These are phyloP conservation scores for Macrobrachium rosenbergii DNA, from an alignment of 1,140 invertebrate species.

Conservation along the genomic window DNA sequence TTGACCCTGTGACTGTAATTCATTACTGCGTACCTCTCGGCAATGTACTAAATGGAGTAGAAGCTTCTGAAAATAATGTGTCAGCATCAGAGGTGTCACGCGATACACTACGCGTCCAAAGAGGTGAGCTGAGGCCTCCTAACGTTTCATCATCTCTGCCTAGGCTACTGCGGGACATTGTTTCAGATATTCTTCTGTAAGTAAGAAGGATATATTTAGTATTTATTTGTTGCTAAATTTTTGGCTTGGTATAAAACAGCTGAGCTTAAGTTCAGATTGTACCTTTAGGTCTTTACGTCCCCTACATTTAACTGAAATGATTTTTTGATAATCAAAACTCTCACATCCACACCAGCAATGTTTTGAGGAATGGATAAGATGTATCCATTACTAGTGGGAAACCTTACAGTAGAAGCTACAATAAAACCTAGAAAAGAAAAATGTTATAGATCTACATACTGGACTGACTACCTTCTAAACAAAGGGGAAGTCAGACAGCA, in stretches of 20 bases:
- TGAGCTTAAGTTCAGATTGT: too few relatives aligned
- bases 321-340: too few relatives aligned
- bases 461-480: too few relatives aligned
- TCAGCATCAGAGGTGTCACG: conserved; percentile 62
- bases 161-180: conserved; percentile 50
- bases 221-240: neutral
- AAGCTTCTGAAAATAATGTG: conserved; percentile 58
- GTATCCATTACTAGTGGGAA: conserved; percentile 2
- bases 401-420: neutral
- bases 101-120: conserved; percentile 58
- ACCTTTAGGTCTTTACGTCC: too few relatives aligned
- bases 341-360: too few relatives aligned
- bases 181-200: conserved; percentile 46
- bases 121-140: conserved; percentile 43
- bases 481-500: too few relatives aligned
- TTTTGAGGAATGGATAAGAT: too few relatives aligned
- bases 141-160: conserved; percentile 59
- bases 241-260: neutral
- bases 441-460: too few relatives aligned
- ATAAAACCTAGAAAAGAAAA: too few relatives aligned
- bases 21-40: conserved; percentile 60
- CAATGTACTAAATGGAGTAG: conserved; percentile 58
- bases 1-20: too few relatives aligned
- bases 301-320: too few relatives aligned
- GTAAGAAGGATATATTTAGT: neutral